A percentile compares a stretch with the other conserved stretches of the same genome.
Evolutionary conservation across 2,888 invertebrate species (phyloP).

Genomic region (Drosophila paramelanica): DNA sequence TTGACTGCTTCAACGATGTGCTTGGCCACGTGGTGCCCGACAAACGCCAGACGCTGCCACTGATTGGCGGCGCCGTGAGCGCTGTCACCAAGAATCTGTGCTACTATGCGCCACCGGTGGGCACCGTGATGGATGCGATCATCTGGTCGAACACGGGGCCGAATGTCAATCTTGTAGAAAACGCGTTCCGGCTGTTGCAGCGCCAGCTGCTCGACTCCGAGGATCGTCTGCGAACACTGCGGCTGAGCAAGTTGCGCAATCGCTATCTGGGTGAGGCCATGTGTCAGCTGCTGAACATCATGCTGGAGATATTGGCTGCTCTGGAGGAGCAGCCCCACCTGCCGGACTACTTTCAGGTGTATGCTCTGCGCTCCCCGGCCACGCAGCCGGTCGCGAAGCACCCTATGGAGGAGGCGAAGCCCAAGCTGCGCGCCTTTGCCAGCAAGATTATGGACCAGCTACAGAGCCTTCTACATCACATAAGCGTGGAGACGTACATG

Average conservation of each 20-base stretch:
- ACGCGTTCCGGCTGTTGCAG: constrained; percentile 44
- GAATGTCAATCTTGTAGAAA: constrained; percentile 5
- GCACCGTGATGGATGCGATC: not conserved
- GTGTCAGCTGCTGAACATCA: constrained; percentile 22
- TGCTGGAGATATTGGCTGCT: constrained; percentile 8
- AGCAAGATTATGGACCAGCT: constrained; percentile 42
- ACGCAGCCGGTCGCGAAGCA: not conserved
- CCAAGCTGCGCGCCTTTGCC: constrained; percentile 13
- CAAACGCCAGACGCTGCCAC: constrained; percentile 4
- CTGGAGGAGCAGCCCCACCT: not conserved
- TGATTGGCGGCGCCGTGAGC: constrained; percentile 19
- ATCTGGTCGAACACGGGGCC: not conserved
- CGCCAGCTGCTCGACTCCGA: constrained; percentile 39
- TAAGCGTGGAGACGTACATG: constrained; percentile 48
- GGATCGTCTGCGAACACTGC: constrained; percentile 18
- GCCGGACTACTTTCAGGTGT: constrained; percentile 30
- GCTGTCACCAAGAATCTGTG: constrained; percentile 46
- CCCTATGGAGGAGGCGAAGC: not conserved
- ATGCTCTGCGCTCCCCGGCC: constrained; percentile 22
- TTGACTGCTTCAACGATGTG: constrained; percentile 35
- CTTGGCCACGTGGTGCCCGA: constrained; percentile 12
- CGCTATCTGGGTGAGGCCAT: constrained; percentile 56
- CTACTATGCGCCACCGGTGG: not conserved
- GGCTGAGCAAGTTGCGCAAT: constrained; percentile 6
- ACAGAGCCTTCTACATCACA: constrained; percentile 39